Base-by-base conservation (phyloP, 2,888 invertebrate species). In the Glomeris marginata region DNA sequence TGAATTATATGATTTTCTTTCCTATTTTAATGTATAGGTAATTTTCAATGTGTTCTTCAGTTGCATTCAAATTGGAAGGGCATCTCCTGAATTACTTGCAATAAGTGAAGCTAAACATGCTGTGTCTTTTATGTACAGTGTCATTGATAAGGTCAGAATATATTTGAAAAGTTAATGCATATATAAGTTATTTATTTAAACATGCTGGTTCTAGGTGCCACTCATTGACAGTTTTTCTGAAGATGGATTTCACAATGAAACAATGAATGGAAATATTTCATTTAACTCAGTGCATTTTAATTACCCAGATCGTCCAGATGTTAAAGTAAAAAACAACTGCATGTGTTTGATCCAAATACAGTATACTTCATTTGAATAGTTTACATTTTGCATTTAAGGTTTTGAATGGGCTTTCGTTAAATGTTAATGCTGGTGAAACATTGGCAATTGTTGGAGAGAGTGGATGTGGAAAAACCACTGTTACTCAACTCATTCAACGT, bases 401-500 rank as follows among this genome's bases (percentile, higher is more conserved):
- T 36, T 69, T 92, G 11, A 75, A 79, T 52, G 80, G 80, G 1
- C 66, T 86, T 28, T 74, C 77, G 52, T 68, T 86, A 38, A 69
- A 73, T 45, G 77, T 86, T 5, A 72, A 75, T 41, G 72, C 74
- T 34, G 84, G 84, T 1, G 74, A 77, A 59, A 81, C 81, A 28
- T 74, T 85, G 2, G 86, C 82, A 0, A 65, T 83, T 3, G 51
- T 51, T 3, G 80, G 78, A 1, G 79, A 79, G 13, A 79, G 78
- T 54, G 84, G 85, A 11, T 84, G 84, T 58, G 85, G 85, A 21
- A 86, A 86, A 65, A 84, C 83, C 2, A 85, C 85, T 0, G 78
- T 81, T 47, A 77, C 85, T 52, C 84, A 86, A 59, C 68, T 88
- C 33, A 66, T 88, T 56, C 78, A 85, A 62, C 69, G 87, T 43